Conservation (phyloP, 2,888 invertebrate genomes). For the Marasmarcha lunaedactyla region DNA sequence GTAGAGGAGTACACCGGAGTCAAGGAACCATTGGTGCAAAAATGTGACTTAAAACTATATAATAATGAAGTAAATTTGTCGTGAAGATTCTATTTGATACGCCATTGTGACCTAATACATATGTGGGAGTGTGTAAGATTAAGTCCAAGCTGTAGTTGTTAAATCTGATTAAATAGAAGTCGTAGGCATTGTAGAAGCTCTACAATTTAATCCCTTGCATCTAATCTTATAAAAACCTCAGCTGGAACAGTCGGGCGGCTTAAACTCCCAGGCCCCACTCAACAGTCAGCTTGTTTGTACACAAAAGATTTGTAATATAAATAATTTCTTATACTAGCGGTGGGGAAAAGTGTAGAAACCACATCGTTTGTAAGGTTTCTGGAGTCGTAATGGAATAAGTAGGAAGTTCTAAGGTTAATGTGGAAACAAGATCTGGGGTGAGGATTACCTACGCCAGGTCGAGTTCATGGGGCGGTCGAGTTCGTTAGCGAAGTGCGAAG, state of each 20-base stretch:
- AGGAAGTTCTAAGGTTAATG: conserved; percentile 69
- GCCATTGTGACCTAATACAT: neutral
- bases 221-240: conserved; percentile 68
- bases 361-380: conserved; percentile 59
- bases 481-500: too few relatives aligned
- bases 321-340: conserved; percentile 18
- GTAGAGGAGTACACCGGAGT: conserved; percentile 94
- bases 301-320: too few relatives aligned
- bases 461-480: neutral
- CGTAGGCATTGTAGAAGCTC: conserved; percentile 37
- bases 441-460: neutral
- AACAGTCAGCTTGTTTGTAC: too few relatives aligned
- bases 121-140: too few relatives aligned
- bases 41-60: conserved; percentile 4
- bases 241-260: conserved; percentile 18
- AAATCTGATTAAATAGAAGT: conserved; percentile 2
- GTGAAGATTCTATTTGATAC: neutral
- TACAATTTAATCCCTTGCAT: conserved; percentile 64
- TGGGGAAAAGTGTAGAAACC: conserved; percentile 47
- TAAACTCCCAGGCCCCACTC: neutral
- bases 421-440: conserved; percentile 62
- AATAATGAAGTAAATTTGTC: conserved; percentile 4
- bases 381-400: conserved; percentile 59
- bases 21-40: conserved; percentile 68
- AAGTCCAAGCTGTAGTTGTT: too few relatives aligned